Conservation (phyloP, 2,113 vertebrate genomes). For the Cisticola juncidis region DNA sequence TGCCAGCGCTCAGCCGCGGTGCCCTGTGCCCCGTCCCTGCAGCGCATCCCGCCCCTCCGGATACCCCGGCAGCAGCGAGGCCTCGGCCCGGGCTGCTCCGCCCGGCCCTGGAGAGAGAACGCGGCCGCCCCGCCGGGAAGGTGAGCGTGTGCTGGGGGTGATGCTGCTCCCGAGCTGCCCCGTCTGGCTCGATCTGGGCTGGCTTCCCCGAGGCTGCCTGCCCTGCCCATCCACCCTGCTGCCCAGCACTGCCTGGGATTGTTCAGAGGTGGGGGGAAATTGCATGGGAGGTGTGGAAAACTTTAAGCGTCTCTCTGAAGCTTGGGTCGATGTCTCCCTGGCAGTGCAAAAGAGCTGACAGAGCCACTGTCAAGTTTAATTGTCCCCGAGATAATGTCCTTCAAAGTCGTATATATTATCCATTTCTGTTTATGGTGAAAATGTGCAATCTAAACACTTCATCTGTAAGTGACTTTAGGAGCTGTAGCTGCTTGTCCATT, state of each 20-base stretch:
- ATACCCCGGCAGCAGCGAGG: not conserved
- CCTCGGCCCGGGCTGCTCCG: accelerated
- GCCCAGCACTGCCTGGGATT: not conserved
- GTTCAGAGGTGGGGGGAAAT: not conserved
- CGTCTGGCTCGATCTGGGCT: accelerated
- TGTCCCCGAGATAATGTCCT: not conserved
- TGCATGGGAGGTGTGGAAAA: accelerated
- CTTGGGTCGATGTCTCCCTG: not conserved
- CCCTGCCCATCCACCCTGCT: too few species aligned
- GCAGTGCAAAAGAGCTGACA: slow-evolving; percentile 7
- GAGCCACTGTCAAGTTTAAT: not conserved
- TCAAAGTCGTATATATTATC: not conserved
- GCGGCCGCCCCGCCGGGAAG: not conserved
- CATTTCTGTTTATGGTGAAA: not conserved
- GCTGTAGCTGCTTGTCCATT: not conserved
- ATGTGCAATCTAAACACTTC: not conserved
- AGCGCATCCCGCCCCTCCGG: accelerated
- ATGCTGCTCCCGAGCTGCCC: too few species aligned
- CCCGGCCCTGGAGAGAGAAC: not conserved
- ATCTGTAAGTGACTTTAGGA: not conserved
- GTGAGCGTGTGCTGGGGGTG: not conserved
- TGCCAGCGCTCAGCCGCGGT: not conserved
- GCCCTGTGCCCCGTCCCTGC: not conserved
- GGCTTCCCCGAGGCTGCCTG: not conserved
- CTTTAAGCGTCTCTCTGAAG: not conserved